Evolutionary conservation across 2,113 vertebrate species (phyloP), one percentile per base, ranked within the genome.

Genomic region (Daubentonia madagascariensis): DNA sequence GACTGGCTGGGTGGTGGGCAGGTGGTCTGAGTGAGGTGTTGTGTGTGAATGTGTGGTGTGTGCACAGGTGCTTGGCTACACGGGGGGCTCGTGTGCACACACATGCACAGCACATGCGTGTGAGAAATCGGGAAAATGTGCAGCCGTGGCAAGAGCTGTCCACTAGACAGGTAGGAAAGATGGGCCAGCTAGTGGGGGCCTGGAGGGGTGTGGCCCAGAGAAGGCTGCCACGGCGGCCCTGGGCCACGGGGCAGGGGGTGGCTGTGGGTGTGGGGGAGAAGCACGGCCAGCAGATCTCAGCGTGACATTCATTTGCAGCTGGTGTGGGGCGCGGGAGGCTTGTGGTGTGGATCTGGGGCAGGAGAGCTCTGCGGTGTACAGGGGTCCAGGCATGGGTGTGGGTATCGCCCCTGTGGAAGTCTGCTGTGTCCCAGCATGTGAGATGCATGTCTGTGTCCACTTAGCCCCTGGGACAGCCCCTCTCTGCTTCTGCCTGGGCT

Each of bases 81-180:
- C 8, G 1, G 25, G 0, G 43, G 63, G 12, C 1, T 13, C 8
- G 57, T 1, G 30, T 45, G 75, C 23, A 30, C 6, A 18, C 16
- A 43, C 40, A 40, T 20, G 22, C 86, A 48, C 28, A n/a, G 20
- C 87, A 28, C 28, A 16, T 0, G 5, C 8, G 2, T 25, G 28
- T 80, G 73, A 25, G 67, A 30, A 5, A 25, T 8, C 22, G 1
- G 8, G 25, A 57, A 14, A 16, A 12, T 37, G 61, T 35, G 12
- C 30, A 43, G 20, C 20, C 0, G 5, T 3, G 30, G 43, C 45
- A 1, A 63, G 68, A 61, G n/a, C 20, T 1, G 0, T 23, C 4
- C 1, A 14, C 0, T 1, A 0, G 2, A 12, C 14, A 14, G 45
- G 37, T 14, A 3, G 75, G 76, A 17, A n/a, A n/a, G 7, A 30